phyloP scores from a whole-genome alignment of 2,888 invertebrate genomes.

The Pemphredon lugubris region DNA sequence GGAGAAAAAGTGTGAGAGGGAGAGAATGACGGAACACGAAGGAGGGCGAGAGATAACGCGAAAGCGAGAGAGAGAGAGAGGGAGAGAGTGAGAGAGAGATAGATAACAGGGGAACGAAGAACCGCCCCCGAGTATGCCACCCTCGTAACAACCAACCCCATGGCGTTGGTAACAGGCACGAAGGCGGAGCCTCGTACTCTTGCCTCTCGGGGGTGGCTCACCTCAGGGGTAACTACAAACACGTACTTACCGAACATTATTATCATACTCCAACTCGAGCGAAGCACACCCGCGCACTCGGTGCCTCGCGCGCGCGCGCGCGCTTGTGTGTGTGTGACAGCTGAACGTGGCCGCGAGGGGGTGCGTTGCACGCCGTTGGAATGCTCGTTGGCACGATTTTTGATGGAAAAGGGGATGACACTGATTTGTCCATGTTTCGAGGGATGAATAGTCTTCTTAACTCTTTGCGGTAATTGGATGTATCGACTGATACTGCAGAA shows the following conservation, averaged over 20 bases:
- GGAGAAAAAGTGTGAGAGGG: too few species aligned
- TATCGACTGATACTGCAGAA: too few species aligned
- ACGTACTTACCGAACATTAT: conserved; percentile 80
- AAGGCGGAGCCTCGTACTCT: conserved; percentile 69
- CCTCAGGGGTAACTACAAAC: conserved; percentile 80
- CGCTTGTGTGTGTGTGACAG: conserved; percentile 5
- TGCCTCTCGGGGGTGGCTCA: conserved; percentile 73
- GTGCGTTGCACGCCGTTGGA: not conserved
- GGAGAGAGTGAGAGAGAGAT: conserved; percentile 26
- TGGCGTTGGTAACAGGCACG: conserved; percentile 62
- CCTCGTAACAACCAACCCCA: conserved; percentile 71
- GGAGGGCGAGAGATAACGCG: conserved; percentile 16
- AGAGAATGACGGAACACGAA: conserved; percentile 14
- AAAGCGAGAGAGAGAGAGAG: conserved; percentile 14
- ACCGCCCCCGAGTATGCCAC: conserved; percentile 76
- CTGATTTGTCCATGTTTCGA: not conserved
- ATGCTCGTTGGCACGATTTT: not conserved
- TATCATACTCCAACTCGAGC: conserved; percentile 67
- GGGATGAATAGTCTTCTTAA: too few species aligned
- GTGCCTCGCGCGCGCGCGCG: not conserved
- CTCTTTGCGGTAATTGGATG: too few species aligned
- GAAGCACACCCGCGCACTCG: conserved; percentile 37
- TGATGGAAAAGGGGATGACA: not conserved
- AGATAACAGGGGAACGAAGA: conserved; percentile 53
- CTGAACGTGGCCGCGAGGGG: conserved; percentile 8